These are phyloP conservation scores for Scaptodrosophila latifasciaeformis DNA, from an alignment of 2,888 invertebrate genomes.

Conservation along the genomic window DNA sequence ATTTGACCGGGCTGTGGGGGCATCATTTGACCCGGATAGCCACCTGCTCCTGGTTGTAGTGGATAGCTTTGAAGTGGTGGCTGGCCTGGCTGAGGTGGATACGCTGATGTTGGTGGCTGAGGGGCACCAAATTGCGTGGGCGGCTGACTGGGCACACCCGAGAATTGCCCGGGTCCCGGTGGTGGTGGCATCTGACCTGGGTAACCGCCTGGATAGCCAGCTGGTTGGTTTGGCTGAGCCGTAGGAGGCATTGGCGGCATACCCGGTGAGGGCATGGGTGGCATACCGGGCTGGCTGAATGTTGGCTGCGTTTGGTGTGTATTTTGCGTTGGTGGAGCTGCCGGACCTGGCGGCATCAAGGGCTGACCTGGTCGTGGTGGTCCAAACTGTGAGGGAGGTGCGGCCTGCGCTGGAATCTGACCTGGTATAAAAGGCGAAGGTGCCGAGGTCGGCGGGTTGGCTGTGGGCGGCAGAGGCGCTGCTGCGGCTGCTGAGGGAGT, in stretches of 20 bases:
- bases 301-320: background rate
- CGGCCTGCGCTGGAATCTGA: constrained; percentile 23
- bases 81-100: constrained; percentile 59
- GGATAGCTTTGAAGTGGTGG: constrained; percentile 30
- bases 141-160: constrained; percentile 13
- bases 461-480: constrained; percentile 5
- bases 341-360: constrained; percentile 5
- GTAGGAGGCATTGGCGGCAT: constrained; percentile 31
- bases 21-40: constrained; percentile 52
- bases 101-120: constrained; percentile 31
- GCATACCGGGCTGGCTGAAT: constrained; percentile 16
- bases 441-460: constrained; percentile 1
- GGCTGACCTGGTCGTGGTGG: constrained; percentile 19
- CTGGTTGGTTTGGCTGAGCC: constrained; percentile 30
- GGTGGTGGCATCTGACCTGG: constrained; percentile 29
- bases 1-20: constrained; percentile 44
- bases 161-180: constrained; percentile 40
- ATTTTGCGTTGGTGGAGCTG: constrained; percentile 4
- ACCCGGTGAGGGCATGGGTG: constrained; percentile 14
- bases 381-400: constrained; percentile 21
- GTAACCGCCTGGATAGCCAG: constrained; percentile 24
- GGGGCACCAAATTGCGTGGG: constrained; percentile 31
- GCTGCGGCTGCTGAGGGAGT: constrained; percentile 21
- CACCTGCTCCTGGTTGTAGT: constrained; percentile 43
- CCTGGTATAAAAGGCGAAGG: constrained; percentile 35